phyloP scores from a whole-genome alignment of 2,888 invertebrate species.

The Torymus texanus region DNA sequence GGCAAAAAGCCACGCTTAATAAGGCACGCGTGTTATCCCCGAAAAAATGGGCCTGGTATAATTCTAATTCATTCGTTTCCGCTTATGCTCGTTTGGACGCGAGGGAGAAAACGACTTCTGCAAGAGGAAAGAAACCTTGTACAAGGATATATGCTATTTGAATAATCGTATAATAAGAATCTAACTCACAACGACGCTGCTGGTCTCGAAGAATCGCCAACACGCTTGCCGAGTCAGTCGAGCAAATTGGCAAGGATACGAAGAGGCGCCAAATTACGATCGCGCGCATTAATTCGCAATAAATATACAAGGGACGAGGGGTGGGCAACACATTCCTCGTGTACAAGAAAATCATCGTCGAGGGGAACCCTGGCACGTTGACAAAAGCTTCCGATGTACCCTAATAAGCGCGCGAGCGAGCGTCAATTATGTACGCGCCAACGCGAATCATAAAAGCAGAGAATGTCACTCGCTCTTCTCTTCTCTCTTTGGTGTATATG shows the following conservation, averaged over 20 bases:
- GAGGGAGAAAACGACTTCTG: background rate
- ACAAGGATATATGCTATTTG: constrained; percentile 26
- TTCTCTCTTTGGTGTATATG: too few relatives aligned
- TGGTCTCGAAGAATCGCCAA: background rate
- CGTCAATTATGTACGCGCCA: background rate
- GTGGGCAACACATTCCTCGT: background rate
- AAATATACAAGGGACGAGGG: background rate
- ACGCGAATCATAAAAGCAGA: background rate
- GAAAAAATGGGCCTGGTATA: constrained; percentile 12
- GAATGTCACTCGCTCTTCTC: background rate
- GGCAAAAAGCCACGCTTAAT: constrained; percentile 18
- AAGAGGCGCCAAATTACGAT: constrained; percentile 12
- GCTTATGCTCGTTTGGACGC: background rate
- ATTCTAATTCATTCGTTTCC: constrained; percentile 5
- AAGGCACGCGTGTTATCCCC: constrained; percentile 37
- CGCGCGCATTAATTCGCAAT: constrained; percentile 12
- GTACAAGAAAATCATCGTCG: constrained; percentile 12
- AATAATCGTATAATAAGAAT: constrained; percentile 50
- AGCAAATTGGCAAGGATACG: constrained; percentile 29
- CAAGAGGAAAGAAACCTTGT: constrained; percentile 36
- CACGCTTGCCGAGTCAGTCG: constrained; percentile 31
- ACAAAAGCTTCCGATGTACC: too few relatives aligned
- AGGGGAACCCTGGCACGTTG: too few relatives aligned
- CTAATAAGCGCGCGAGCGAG: too few relatives aligned
- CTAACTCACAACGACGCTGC: constrained; percentile 5